phyloP scores from a whole-genome alignment of 2,797 vertebrate species.

The Paedocypris micromegethes region DNA sequence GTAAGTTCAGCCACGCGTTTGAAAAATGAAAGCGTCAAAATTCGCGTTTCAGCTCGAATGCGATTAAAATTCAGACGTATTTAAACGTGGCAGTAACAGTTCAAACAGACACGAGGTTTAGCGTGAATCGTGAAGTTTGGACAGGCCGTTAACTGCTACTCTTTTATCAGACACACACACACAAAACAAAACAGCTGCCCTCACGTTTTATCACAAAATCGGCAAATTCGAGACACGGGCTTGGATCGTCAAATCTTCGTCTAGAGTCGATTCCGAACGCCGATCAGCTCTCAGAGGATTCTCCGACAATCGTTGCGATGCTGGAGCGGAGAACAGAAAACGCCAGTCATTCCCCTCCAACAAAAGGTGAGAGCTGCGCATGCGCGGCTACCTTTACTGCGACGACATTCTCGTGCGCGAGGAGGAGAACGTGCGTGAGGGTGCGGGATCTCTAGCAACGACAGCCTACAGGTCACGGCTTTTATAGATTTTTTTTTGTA shows the following conservation, averaged over 20 bases:
- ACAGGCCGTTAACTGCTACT: conserved; percentile 27
- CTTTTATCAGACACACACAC: conserved; percentile 24
- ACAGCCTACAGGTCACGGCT: not conserved
- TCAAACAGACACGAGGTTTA: not conserved
- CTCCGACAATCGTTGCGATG: conserved; percentile 20
- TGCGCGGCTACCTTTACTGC: conserved; percentile 52
- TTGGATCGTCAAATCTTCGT: conserved; percentile 13
- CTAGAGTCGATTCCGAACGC: not conserved
- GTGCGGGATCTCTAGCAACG: not conserved
- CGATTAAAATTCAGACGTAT: too few species aligned
- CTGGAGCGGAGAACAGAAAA: conserved; percentile 42
- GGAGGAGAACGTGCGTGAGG: conserved; percentile 5
- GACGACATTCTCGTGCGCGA: conserved; percentile 16
- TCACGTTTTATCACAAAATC: conserved; percentile 17
- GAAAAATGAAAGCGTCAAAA: not conserved
- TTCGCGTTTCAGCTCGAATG: not conserved
- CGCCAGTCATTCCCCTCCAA: conserved; percentile 60
- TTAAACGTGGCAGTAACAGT: not conserved
- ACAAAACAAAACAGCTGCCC: conserved; percentile 38
- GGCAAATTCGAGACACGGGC: conserved; percentile 4
- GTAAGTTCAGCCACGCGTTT: not conserved
- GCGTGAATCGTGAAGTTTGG: conserved; percentile 19
- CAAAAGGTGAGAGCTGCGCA: conserved; percentile 49
- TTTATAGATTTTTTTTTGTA: too few species aligned
- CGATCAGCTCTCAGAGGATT: conserved; percentile 9